These are phyloP conservation scores for Tinamus major DNA, from an alignment of 2,797 vertebrate species.

Conservation along the genomic window DNA sequence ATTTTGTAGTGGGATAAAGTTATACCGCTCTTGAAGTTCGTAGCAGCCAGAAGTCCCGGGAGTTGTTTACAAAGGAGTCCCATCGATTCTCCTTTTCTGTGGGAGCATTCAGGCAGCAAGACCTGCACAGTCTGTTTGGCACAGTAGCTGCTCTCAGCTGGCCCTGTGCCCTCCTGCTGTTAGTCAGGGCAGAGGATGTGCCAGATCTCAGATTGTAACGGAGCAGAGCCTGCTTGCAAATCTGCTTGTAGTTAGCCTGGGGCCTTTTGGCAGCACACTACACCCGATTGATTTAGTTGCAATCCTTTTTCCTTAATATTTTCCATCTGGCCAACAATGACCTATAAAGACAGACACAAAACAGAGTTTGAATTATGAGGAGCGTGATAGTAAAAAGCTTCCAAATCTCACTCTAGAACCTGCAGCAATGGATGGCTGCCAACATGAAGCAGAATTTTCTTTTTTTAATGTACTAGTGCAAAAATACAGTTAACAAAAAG, in stretches of 20 bases:
- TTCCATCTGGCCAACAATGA: slow-evolving; percentile 92
- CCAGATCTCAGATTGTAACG: slow-evolving; percentile 75
- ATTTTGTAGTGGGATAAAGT: slow-evolving; percentile 66
- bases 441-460: not conserved
- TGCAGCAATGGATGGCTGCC: slow-evolving; percentile 29
- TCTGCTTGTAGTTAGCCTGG: slow-evolving; percentile 85
- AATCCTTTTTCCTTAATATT: slow-evolving; percentile 86
- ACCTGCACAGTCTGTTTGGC: slow-evolving; percentile 85
- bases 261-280: slow-evolving; percentile 78
- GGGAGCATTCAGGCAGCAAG: slow-evolving; percentile 84
- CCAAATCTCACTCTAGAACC: slow-evolving; percentile 77
- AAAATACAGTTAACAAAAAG: not conserved
- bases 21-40: slow-evolving; percentile 77
- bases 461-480: not conserved
- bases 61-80: slow-evolving; percentile 87
- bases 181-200: slow-evolving; percentile 79
- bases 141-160: slow-evolving; percentile 83
- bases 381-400: slow-evolving; percentile 76
- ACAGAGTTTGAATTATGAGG: slow-evolving; percentile 84
- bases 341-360: slow-evolving; percentile 85
- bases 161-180: slow-evolving; percentile 81
- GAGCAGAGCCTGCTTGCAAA: slow-evolving; percentile 78
- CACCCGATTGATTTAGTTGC: slow-evolving; percentile 86
- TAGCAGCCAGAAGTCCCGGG: slow-evolving; percentile 84
- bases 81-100: slow-evolving; percentile 85